Conservation (phyloP, 2,113 vertebrate species). For the Lucifuga dentata region DNA sequence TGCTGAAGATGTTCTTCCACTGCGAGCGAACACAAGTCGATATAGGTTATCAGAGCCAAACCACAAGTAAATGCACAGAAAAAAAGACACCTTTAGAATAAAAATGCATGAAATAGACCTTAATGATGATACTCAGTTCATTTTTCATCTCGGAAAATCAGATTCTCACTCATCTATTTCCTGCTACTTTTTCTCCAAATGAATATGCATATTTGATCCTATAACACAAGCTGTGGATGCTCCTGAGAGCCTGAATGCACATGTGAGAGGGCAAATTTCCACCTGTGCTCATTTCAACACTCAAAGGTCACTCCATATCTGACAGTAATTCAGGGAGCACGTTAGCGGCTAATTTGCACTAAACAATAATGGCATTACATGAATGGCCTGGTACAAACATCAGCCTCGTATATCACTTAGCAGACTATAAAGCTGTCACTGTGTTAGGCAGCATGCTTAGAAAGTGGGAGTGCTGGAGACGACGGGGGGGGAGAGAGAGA, state of each 20-base stretch:
- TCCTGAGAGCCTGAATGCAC: conserved; percentile 29
- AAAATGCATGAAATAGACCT: background rate
- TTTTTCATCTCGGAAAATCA: background rate
- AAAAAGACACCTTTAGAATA: background rate
- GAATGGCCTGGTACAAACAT: conserved; percentile 40
- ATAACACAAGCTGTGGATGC: conserved; percentile 21
- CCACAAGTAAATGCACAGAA: background rate
- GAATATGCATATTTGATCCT: conserved; percentile 41
- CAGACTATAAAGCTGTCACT: conserved; percentile 30
- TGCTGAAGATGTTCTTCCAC: background rate
- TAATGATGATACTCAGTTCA: background rate
- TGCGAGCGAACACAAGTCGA: background rate
- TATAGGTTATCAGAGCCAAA: background rate
- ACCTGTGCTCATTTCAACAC: conserved; percentile 41
- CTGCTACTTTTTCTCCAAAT: background rate
- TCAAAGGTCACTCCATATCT: conserved; percentile 65
- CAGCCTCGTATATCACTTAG: conserved; percentile 44
- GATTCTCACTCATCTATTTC: background rate
- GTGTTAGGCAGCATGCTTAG: conserved; percentile 11
- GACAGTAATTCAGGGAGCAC: conserved; percentile 63
- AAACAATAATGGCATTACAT: conserved; percentile 64
- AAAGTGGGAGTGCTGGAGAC: background rate
- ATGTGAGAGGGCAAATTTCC: conserved; percentile 49
- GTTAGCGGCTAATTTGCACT: conserved; percentile 74
- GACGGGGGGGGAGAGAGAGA: background rate